phyloP scores from a whole-genome alignment of 2,113 vertebrate species.

The Ariopsis seemanni region DNA sequence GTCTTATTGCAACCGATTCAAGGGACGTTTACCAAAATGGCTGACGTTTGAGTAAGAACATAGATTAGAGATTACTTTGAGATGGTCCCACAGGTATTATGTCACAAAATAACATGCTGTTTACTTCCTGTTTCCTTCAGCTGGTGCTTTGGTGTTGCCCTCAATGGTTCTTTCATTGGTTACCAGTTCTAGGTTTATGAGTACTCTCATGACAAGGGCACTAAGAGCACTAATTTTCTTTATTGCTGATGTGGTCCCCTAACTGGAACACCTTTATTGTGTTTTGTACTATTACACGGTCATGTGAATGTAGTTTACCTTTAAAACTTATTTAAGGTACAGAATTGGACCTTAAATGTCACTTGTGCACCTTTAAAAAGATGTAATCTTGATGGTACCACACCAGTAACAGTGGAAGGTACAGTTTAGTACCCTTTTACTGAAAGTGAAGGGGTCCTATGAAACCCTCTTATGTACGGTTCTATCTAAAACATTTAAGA shows the following conservation, averaged over 20 bases:
- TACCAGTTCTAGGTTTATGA: background rate
- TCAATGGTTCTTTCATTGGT: background rate
- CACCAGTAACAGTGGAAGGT: background rate
- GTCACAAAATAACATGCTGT: background rate
- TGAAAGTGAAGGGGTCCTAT: background rate
- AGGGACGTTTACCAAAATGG: background rate
- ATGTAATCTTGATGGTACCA: background rate
- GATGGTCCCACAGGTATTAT: background rate
- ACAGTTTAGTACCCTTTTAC: background rate
- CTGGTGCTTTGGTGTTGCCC: background rate
- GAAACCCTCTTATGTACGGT: background rate
- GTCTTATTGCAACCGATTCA: background rate
- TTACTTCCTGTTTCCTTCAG: background rate
- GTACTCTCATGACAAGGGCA: background rate
- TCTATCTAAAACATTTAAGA: background rate
- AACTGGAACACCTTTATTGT: background rate
- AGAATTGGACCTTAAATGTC: background rate
- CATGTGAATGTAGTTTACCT: background rate
- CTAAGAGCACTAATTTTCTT: background rate
- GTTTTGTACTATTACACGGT: background rate
- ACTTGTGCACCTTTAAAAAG: background rate
- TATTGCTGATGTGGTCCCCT: background rate
- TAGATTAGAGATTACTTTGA: background rate
- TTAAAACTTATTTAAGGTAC: background rate
- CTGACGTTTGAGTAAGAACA: background rate